Evolutionary conservation across 2,888 invertebrate genomes (phyloP), one percentile per base, ranked within the genome.

Genomic region (Tinea semifulvella): DNA sequence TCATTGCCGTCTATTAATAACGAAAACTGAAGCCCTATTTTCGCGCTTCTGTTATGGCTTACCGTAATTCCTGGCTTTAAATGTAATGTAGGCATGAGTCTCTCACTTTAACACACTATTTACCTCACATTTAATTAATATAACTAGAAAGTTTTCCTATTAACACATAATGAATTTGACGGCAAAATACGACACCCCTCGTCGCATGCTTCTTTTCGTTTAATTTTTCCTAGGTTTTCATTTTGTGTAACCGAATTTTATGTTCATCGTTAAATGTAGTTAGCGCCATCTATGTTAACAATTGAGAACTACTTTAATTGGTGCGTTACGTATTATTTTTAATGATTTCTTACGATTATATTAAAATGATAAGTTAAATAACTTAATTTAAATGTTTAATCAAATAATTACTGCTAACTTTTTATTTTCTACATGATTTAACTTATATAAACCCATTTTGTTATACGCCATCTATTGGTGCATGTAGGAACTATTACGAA

Each of bases 41-140:
- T n/a, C n/a, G n/a, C n/a, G n/a, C n/a, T n/a, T n/a, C n/a, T n/a
- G n/a, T n/a, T n/a, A n/a, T n/a, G n/a, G 52, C 52, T 68, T 65
- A 82, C 82, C 74, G 81, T 79, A 50, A 81, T 65, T 64, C 80
- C 79, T 50, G 80, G 75, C 57, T 80, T 80, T 52, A 82, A 65
- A 50, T 81, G 75, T 71, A 82, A 53, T 48, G 80, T 69, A 57
- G 82, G 82, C 82, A 81, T 82, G 59, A 59, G 61, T 40, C 11
- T 48, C 42, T 46, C 44, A 43, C 47, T 53, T 53, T 46, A 28
- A 48, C 64, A 72, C 68, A 64, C 52, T 68, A 75, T 72, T 59
- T 63, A 72, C 68, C 63, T 64, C 55, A 53, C 62, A 36, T 36
- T 36, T 36, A 18, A 10, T 36, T 4, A 36, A 7, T 8, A 36